Evolutionary conservation across 2,113 vertebrate species (phyloP), one percentile per base, ranked within the genome.

Genomic region (Cephalopterus ornatus): DNA sequence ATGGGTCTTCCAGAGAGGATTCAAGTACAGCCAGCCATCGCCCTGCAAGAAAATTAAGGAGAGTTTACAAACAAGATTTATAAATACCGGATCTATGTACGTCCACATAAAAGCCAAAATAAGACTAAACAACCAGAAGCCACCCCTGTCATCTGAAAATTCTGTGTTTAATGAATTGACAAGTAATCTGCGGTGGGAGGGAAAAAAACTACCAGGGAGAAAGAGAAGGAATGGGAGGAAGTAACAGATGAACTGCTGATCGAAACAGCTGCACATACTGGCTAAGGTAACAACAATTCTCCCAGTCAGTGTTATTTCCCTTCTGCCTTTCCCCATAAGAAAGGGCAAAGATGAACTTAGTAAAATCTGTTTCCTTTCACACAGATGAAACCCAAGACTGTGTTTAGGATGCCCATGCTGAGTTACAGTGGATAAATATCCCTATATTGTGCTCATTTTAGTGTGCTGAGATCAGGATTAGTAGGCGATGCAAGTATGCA

Each of bases 11-110:
- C 99, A 99, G 72, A 99, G 98, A 10, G 98, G 98, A 89, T 97
- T 98, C 96, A 98, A 95, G 92, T 99, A 99, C 28, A 98, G 96
- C 99, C 99, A 99, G 52, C 98, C 98, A 1, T 99, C 99, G 1
- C 98, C 99, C 99, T 99, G 97, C 22, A 97, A 96, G 74, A 95
- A 83, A 97, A 98, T 92, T 17, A 65, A 47, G 80, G 21, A 88
- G 49, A 92, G 44, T 46, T 95, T 72, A 95, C 67, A 66, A 66
- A 79, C 14, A 33, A 63, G 70, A n/a, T 37, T 42, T 61, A 53
- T 11, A 93, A 39, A 37, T 7, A 30, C 11, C 1, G 1, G 5
- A 67, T 74, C 53, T 35, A 6, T 12, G 3, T 30, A 30, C 3
- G 5, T 75, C 53, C 85, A 62, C 26, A 23, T 13, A 71, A 77